Conservation (phyloP, 2,888 invertebrate genomes). For the Ichneumoninae sp. region DNA sequence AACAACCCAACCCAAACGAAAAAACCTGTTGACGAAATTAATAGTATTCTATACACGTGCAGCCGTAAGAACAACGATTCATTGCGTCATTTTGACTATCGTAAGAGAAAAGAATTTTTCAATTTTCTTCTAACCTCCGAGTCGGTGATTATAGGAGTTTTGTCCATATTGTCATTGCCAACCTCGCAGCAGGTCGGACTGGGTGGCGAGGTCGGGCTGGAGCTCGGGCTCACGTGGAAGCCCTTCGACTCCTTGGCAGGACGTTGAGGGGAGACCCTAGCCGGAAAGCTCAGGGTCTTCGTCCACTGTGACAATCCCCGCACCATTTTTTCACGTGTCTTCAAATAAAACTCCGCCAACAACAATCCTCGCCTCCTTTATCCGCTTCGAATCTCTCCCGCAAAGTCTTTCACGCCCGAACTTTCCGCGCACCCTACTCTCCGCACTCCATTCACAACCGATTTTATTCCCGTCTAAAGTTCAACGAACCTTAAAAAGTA, state of each 20-base stretch:
- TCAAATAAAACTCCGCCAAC: background rate
- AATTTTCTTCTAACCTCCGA: constrained; percentile 76
- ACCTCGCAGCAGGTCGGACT: constrained; percentile 72
- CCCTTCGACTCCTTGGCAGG: constrained; percentile 88
- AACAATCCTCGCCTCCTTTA: background rate
- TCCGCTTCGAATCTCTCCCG: background rate
- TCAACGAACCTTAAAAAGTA: constrained; percentile 43
- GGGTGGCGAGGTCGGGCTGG: constrained; percentile 84
- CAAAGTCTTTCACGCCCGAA: constrained; percentile 2
- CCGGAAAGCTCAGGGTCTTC: constrained; percentile 95
- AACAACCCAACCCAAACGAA: too few species aligned
- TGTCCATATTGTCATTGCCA: constrained; percentile 80
- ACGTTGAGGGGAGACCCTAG: constrained; percentile 93
- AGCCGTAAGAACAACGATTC: background rate
- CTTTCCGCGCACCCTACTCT: constrained; percentile 19
- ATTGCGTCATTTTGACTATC: background rate
- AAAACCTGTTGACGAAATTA: too few species aligned
- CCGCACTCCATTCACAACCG: constrained; percentile 27
- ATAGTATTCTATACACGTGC: too few species aligned
- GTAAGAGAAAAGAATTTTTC: background rate
- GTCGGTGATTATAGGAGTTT: constrained; percentile 81
- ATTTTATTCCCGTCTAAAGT: constrained; percentile 37
- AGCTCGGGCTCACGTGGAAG: constrained; percentile 84
- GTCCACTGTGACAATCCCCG: constrained; percentile 96
- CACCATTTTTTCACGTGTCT: constrained; percentile 88